Base-by-base conservation (phyloP, 2,113 vertebrate genomes). In the Cariama cristata region DNA sequence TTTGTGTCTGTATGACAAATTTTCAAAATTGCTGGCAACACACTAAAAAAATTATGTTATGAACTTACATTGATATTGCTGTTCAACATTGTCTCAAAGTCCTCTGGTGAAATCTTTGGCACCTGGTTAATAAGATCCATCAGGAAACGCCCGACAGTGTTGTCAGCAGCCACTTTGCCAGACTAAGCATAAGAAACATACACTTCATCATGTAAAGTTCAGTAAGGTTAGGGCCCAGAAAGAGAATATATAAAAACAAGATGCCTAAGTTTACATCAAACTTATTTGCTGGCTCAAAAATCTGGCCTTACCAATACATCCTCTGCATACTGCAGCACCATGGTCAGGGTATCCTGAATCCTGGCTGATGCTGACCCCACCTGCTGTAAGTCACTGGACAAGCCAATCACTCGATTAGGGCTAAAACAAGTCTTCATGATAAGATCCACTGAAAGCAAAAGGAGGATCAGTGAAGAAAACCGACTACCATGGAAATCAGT, bases 41-140 rank as follows among this genome's bases (percentile, higher is more conserved):
- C 35, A 60, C 22, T 71, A 33, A 87, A 89, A 86, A 87, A 60
- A 59, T 1, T 1, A 56, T 16, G 60, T 47, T 1, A 92, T 27
- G 35, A 42, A 98, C 99, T 99, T 96, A 99, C 99, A 14, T 99
- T 99, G 94, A 99, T 99, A 97, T 99, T 99, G 92, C 99, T 99
- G 97, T 99, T 99, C 95, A 99, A 98, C 99, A 99, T 99, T 95
- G 99, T 99, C 97, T 99, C 99, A 66, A 99, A 99, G 98, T 99
- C 99, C 95, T 99, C 99, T 2, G 99, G 98, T 38, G 99, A 91
- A 95, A 99, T 99, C 97, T 99, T 99, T 87, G 99, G 99, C 64
- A 99, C 99, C 87, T 99, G 99, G 97, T 99, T 99, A 83, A 99
- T 99, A 97, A 99, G 98, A 96, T 99, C 99, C 99, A 99, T 99